A percentile compares a stretch with the other conserved stretches of the same genome.
Evolutionary conservation across 2,797 vertebrate genomes (phyloP).

Genomic region (Decapterus maruadsi): DNA sequence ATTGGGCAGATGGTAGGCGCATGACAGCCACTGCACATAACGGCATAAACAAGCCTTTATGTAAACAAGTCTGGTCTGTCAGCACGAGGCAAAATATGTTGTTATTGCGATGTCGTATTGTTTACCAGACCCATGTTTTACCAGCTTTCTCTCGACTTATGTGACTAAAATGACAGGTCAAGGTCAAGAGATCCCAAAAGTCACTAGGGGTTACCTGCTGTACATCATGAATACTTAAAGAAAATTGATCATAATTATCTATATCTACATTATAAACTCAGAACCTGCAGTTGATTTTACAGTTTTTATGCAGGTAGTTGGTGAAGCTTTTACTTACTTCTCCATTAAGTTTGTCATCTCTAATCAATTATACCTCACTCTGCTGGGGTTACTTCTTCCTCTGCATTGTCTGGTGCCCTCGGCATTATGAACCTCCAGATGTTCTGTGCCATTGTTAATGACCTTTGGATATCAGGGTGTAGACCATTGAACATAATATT

Average conservation of each 20-base stretch:
- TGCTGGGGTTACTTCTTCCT: conserved; percentile 18
- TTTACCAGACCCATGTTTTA: too few species aligned
- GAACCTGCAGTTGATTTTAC: too few species aligned
- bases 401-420: conserved; percentile 23
- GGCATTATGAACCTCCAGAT: conserved; percentile 38
- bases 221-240: not conserved
- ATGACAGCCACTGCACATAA: too few species aligned
- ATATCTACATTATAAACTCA: too few species aligned
- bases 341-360: not conserved
- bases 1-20: too few species aligned
- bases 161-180: too few species aligned
- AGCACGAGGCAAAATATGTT: too few species aligned
- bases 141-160: too few species aligned
- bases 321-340: not conserved
- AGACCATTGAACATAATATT: conserved; percentile 21
- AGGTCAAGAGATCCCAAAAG: not conserved
- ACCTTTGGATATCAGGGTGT: conserved; percentile 31
- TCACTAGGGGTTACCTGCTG: not conserved
- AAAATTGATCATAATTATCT: too few species aligned
- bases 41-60: too few species aligned
- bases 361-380: conserved; percentile 9
- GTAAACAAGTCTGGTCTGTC: too few species aligned
- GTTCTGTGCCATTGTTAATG: conserved; percentile 42
- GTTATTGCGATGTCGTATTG: too few species aligned
- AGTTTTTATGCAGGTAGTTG: not conserved